Base-by-base conservation (phyloP, 2,797 vertebrate genomes). In the Hoplostethus mediterraneus region DNA sequence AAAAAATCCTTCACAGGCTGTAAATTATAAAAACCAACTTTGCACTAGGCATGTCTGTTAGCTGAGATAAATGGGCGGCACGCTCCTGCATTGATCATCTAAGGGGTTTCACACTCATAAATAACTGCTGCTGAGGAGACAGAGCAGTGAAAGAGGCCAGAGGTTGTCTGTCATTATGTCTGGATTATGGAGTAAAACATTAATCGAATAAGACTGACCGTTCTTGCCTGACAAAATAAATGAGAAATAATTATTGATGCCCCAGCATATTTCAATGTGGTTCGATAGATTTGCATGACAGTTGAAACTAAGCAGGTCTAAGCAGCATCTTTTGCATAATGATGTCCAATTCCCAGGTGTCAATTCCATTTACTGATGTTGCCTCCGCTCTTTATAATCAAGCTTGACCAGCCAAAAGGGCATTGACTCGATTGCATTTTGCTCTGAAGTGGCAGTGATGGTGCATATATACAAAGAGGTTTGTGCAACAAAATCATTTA, bases 1-100 rank as follows among this genome's bases (percentile, higher is more conserved):
- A 28, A 68, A 78, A 89, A 83, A 58, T 1, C 14, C 30, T 71
- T 75, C 71, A 69, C 71, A 73, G 49, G 69, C 59, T 67, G 58
- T 72, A 85, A 80, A 87, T 67, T 54, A 72, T 63, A 71, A 66
- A 59, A 14, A 55, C 51, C 62, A 52, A 64, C 74, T 76, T 75
- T 74, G 73, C 67, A 51, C 54, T 64, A 21, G 84, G 83, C 84
- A 85, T 83, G 67, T 84, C 85, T 79, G 58, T 82, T 89, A 79
- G 73, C 81, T 63, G 75, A 77, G 82, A 90, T 89, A 76, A 91
- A 92, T 90, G 81, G 65, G 71, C 76, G 47, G 63, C 72, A 56
- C 28, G 55, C 33, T 79, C 69, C 61, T 74, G 74, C 87, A 89
- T 88, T 86, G 87, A 93, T 92, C 86, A 89, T 89, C 40, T 3